phyloP scores from a whole-genome alignment of 1,140 invertebrate species.

The Procambarus clarkii region DNA sequence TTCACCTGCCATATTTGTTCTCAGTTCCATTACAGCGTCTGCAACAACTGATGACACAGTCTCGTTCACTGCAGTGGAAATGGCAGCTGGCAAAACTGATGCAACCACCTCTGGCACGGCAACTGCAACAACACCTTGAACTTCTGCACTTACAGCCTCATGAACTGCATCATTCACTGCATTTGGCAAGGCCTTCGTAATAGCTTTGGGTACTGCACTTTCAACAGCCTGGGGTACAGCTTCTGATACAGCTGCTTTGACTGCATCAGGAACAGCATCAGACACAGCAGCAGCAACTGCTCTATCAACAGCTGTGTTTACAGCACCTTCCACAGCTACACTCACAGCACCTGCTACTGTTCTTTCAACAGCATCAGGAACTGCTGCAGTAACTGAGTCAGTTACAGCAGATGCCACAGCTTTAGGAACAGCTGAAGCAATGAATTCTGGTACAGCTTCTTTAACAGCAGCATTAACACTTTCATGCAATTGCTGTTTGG shows the following conservation, averaged over 20 bases:
- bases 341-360: constrained; percentile 28
- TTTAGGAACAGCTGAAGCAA: constrained; percentile 6
- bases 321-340: constrained; percentile 23
- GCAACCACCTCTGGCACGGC: constrained; percentile 28
- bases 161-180: constrained; percentile 33
- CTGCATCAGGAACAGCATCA: constrained; percentile 44
- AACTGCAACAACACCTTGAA: constrained; percentile 33
- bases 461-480: constrained; percentile 22
- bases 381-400: constrained; percentile 16
- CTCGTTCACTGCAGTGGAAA: constrained; percentile 34
- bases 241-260: constrained; percentile 26
- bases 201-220: constrained; percentile 16
- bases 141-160: constrained; percentile 21
- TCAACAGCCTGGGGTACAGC: constrained; percentile 34
- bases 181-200: constrained; percentile 12
- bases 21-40: constrained; percentile 20
- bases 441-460: not conserved
- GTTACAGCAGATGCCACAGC: constrained; percentile 37
- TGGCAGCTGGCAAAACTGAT: constrained; percentile 19
- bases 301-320: constrained; percentile 39
- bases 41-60: constrained; percentile 24
- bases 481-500: constrained; percentile 26
- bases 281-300: constrained; percentile 27
- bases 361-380: constrained; percentile 29
- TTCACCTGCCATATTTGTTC: constrained; percentile 34